phyloP scores from a whole-genome alignment of 2,113 vertebrate genomes.

The Megaptera novaeangliae region DNA sequence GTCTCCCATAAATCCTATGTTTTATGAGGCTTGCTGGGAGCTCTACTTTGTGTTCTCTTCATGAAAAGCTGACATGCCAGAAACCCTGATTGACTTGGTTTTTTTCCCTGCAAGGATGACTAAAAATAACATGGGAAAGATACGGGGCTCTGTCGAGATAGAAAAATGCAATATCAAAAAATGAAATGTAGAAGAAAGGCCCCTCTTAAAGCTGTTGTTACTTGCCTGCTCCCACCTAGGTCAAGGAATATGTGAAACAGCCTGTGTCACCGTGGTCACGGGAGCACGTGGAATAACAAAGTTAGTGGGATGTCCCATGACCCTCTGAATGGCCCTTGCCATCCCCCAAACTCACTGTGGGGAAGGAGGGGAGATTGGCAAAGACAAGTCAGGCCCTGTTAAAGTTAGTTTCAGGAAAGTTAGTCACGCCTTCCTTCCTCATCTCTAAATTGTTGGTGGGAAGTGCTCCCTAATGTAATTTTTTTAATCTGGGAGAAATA shows the following conservation, averaged over 20 bases:
- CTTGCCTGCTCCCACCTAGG: neutral
- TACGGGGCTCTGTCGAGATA: slow-evolving; percentile 34
- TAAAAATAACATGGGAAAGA: slow-evolving; percentile 76
- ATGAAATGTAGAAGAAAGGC: neutral
- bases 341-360: neutral
- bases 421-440: neutral
- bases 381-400: neutral
- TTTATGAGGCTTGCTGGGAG: slow-evolving; percentile 73
- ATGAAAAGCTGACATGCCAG: slow-evolving; percentile 77
- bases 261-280: accelerated
- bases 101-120: slow-evolving; percentile 35
- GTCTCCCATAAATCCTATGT: slow-evolving; percentile 69
- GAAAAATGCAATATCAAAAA: slow-evolving; percentile 58
- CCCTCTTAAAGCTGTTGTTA: neutral
- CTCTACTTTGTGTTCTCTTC: slow-evolving; percentile 69
- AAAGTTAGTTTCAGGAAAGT: neutral
- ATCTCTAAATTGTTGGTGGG: neutral
- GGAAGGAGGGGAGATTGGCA: neutral
- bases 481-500: neutral
- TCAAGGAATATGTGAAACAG: neutral
- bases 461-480: neutral
- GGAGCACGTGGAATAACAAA: neutral
- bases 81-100: slow-evolving; percentile 72
- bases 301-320: neutral
- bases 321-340: neutral